Base-by-base conservation (phyloP, 2,113 vertebrate species). In the Dasyurus viverrinus region DNA sequence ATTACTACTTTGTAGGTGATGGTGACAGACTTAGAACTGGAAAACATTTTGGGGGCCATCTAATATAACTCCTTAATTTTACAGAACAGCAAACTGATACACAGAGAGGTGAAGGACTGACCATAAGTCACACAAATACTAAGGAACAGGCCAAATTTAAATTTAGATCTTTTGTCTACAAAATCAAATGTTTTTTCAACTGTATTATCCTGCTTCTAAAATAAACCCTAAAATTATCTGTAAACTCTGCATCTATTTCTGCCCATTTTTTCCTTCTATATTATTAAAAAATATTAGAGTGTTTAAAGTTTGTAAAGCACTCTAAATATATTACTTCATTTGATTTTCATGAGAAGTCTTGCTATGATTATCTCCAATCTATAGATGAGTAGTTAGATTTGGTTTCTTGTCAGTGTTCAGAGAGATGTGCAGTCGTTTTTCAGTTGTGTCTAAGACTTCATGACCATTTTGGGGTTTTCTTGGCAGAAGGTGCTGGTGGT, bases 231-330 rank as follows among this genome's bases (percentile, higher is more conserved):
- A 76, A n/a, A n/a, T 11, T n/a, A n/a, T 16, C 68, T n/a, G n/a
- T 76, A 76, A 14, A n/a, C 3, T 76, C 14, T 76, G 60, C 36
- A 76, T 92, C 27, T 55, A n/a, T 14, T 89, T 57, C 42, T n/a
- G 26, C 3, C 52, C 4, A 47, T 48, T 95, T 97, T 97, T 91
- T 68, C 50, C 90, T 0, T 93, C 9, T 12, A 96, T 50, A 89
- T 96, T 94, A 91, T 96, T 95, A 47, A 47, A n/a, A 47, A 47
- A 47, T 47, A 47, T 47, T 36, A 68, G 30, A n/a, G 30, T 68
- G 60, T 11, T 76, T 42, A 76, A 42, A 22, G 36, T 76, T 76
- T 76, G 19, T 8, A 42, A 76, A 76, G 14, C 5, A 76, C 14
- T n/a, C 16, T 16, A 76, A n/a, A n/a, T 30, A 60, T 12, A 14